These are phyloP conservation scores for Platygyra sinensis DNA, from an alignment of 64 coral and sea anemone genomes.

Conservation along the genomic window DNA sequence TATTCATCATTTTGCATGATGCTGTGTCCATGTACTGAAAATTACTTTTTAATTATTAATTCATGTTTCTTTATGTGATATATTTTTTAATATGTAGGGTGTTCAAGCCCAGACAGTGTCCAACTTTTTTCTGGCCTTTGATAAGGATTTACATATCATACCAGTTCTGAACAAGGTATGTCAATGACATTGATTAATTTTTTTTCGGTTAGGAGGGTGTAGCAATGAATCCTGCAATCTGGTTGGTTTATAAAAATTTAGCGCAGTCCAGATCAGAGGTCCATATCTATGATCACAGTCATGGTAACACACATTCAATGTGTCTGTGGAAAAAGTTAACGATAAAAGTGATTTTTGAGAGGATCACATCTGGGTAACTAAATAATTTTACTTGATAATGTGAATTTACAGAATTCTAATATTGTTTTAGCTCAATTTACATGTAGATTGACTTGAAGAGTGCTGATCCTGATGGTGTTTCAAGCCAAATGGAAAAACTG, in stretches of 20 bases:
- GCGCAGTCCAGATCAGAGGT: too few species aligned
- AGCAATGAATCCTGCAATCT: neutral
- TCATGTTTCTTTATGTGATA: neutral
- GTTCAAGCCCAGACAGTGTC: constrained; percentile 98
- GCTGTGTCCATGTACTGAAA: too few species aligned
- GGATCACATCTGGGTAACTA: too few species aligned
- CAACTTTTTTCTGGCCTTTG: constrained; percentile 92
- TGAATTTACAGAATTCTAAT: too few species aligned
- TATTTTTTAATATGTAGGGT: constrained; percentile 62
- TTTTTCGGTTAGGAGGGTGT: neutral
- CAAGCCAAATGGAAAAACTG: constrained; percentile 87
- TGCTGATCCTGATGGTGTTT: constrained; percentile 85
- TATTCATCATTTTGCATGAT: too few species aligned
- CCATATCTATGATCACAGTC: too few species aligned
- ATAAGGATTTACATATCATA: constrained; percentile 85
- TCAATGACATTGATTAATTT: too few species aligned
- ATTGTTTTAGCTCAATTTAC: neutral
- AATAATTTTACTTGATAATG: too few species aligned
- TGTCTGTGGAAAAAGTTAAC: too few species aligned
- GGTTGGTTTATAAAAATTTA: neutral
- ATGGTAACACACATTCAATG: too few species aligned
- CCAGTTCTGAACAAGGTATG: constrained; percentile 96
- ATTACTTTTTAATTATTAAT: too few species aligned
- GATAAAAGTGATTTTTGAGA: too few species aligned
- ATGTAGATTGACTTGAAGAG: constrained; percentile 83